Conservation (phyloP, 2,888 invertebrate species). For the Podabrus alpinus region DNA sequence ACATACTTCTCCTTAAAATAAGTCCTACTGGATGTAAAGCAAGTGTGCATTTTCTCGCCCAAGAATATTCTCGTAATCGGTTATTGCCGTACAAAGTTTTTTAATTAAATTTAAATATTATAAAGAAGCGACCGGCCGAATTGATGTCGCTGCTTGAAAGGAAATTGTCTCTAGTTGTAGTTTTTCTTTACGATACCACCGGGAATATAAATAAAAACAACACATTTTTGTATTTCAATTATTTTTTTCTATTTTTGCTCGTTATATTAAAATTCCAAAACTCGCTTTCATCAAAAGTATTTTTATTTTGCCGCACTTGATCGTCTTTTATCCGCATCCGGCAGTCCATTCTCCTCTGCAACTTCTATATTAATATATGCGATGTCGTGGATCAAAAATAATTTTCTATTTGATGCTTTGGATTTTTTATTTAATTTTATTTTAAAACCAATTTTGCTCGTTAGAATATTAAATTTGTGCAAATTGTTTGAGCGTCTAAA, state of each 20-base stretch:
- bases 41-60: constrained; percentile 23
- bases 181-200: constrained; percentile 11
- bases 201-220: constrained; percentile 10
- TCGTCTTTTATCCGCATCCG: too few species aligned
- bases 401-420: too few species aligned
- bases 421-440: too few species aligned
- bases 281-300: too few species aligned
- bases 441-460: too few species aligned
- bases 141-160: background rate
- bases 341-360: too few species aligned
- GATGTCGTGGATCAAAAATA: too few species aligned
- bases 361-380: too few species aligned
- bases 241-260: background rate
- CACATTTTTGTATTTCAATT: background rate
- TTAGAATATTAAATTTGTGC: too few species aligned
- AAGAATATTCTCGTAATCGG: background rate
- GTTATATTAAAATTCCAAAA: background rate
- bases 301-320: too few species aligned
- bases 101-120: constrained; percentile 1
- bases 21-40: background rate
- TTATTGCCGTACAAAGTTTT: background rate
- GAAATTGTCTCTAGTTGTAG: constrained; percentile 20
- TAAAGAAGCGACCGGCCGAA: background rate
- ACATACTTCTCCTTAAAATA: constrained; percentile 9
- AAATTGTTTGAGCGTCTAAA: too few species aligned